Conservation (phyloP, 2,113 vertebrate species). For the Odontesthes bonariensis region DNA sequence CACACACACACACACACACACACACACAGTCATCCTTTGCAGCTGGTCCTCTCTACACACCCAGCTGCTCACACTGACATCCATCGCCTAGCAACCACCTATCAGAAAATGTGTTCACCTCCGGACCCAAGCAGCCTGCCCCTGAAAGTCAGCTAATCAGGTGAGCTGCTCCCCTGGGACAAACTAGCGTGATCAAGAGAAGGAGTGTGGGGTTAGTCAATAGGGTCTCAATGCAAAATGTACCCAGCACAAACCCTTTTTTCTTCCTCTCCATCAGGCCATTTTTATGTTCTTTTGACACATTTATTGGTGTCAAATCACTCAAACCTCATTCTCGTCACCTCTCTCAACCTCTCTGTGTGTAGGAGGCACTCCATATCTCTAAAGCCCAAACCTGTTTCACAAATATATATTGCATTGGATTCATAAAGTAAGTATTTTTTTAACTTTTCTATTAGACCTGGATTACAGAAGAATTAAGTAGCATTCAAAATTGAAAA, state of each 20-base stretch:
- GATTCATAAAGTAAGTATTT: neutral
- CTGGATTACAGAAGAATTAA: neutral
- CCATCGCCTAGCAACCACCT: constrained; percentile 75
- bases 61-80: constrained; percentile 45
- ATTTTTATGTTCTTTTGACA: constrained; percentile 52
- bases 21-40: constrained; percentile 41
- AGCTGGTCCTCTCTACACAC: constrained; percentile 55
- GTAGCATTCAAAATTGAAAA: neutral
- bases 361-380: constrained; percentile 18
- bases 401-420: constrained; percentile 5
- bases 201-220: constrained; percentile 40
- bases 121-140: constrained; percentile 39
- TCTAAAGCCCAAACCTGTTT: constrained; percentile 26
- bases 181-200: constrained; percentile 62
- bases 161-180: constrained; percentile 67
- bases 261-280: constrained; percentile 24
- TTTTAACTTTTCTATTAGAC: neutral
- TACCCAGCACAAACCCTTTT: constrained; percentile 11
- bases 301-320: constrained; percentile 57
- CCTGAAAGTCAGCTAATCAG: constrained; percentile 72
- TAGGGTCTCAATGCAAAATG: constrained; percentile 40
- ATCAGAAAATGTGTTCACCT: constrained; percentile 61
- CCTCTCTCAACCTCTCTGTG: constrained; percentile 14
- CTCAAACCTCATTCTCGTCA: constrained; percentile 34
- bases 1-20: constrained; percentile 14